Percentiles rank a stretch among this genome's conserved stretches.
Conservation (phyloP, 2,888 invertebrate species). For the Nineta flava region DNA sequence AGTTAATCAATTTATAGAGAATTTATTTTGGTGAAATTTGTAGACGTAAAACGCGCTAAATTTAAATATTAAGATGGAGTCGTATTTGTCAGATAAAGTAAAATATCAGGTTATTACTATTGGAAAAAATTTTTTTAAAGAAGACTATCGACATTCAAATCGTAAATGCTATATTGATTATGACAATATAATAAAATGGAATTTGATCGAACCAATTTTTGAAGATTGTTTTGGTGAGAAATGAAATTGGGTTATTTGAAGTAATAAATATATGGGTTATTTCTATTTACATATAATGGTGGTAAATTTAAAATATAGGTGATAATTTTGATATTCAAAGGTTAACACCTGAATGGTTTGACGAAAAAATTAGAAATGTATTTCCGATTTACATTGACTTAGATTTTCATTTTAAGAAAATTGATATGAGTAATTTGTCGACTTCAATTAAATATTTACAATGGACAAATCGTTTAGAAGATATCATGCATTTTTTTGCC, state of each 20-base stretch:
- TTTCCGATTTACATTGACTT: conserved; percentile 1
- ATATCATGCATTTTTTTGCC: conserved; percentile 3
- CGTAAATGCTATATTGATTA: too few species aligned
- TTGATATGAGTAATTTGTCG: background rate
- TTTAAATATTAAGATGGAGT: background rate
- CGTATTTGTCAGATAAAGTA: background rate
- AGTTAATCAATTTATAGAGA: too few species aligned
- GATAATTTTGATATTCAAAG: too few species aligned
- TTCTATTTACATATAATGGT: too few species aligned
- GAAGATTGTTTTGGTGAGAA: too few species aligned
- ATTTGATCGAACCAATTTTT: too few species aligned
- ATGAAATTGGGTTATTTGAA: too few species aligned
- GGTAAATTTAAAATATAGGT: too few species aligned
- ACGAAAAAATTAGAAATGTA: conserved; percentile 2
- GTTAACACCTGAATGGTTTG: background rate
- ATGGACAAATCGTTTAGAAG: conserved; percentile 6
- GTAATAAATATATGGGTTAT: too few species aligned
- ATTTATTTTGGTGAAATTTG: too few species aligned
- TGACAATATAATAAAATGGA: too few species aligned
- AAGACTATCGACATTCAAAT: too few species aligned
- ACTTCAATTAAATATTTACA: background rate
- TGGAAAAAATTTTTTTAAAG: background rate
- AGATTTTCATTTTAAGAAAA: background rate
- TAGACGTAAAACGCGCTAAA: background rate
- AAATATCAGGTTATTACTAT: background rate